A percentile compares a stretch with the other conserved stretches of the same genome.
Conservation (phyloP, 2,888 invertebrate species). For the Celastrina argiolus region DNA sequence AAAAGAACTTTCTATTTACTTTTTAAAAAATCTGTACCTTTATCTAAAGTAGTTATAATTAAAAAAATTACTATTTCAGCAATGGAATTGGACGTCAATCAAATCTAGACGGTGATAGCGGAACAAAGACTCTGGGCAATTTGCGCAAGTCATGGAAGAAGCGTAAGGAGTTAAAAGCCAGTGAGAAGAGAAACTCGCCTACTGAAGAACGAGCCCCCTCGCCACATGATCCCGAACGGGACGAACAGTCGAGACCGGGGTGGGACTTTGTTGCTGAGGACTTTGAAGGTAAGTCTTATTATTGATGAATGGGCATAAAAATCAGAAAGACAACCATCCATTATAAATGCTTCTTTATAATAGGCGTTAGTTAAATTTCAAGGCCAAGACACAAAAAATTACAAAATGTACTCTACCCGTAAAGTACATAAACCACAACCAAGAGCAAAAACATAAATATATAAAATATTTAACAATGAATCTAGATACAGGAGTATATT, state of each 20-base stretch:
- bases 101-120: constrained; percentile 55
- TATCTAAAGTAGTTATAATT: constrained; percentile 1
- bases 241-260: constrained; percentile 65
- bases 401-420: too few species aligned
- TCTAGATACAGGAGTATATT: too few species aligned
- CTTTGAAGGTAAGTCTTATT: constrained; percentile 82
- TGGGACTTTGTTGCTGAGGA: constrained; percentile 88
- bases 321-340: too few species aligned
- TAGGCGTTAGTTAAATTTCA: too few species aligned
- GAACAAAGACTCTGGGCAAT: constrained; percentile 56
- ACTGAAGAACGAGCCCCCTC: constrained; percentile 60
- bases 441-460: too few species aligned
- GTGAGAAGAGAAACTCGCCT: constrained; percentile 61
- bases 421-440: too few species aligned
- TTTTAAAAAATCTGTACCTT: too few species aligned
- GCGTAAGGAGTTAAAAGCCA: constrained; percentile 66
- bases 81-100: constrained; percentile 62
- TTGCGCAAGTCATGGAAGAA: constrained; percentile 74
- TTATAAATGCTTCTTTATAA: too few species aligned
- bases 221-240: constrained; percentile 49
- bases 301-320: neutral
- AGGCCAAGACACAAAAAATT: too few species aligned
- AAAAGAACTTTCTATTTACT: too few species aligned
- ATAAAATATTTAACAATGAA: too few species aligned
- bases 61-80: constrained; percentile 40